A percentile compares a stretch with the other conserved stretches of the same genome.
phyloP scores from a whole-genome alignment of 2,113 vertebrate species.

The Nestor notabilis region DNA sequence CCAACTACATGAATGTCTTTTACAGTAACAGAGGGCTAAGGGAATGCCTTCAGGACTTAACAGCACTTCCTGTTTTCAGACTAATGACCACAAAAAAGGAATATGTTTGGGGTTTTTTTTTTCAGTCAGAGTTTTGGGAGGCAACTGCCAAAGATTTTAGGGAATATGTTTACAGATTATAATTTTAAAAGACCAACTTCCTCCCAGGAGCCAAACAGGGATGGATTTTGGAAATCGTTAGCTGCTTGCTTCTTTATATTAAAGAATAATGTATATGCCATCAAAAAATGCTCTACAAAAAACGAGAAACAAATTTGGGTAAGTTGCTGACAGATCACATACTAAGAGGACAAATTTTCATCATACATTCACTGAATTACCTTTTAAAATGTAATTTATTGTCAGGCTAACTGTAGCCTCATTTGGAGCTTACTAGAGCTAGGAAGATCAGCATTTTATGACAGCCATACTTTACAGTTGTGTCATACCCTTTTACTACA shows the following conservation, averaged over 20 bases:
- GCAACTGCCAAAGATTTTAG: background rate
- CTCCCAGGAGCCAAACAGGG: background rate
- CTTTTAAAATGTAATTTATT: background rate
- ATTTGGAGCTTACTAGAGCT: background rate
- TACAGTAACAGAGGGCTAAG: too few relatives aligned
- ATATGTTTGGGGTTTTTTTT: background rate
- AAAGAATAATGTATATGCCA: background rate
- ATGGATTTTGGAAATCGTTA: background rate
- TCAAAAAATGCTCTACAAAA: background rate
- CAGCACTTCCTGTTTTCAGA: background rate
- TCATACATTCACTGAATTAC: background rate
- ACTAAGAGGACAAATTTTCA: background rate
- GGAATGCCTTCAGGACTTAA: background rate
- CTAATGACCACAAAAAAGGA: background rate
- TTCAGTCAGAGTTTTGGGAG: background rate
- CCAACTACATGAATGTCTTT: background rate
- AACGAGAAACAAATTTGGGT: background rate
- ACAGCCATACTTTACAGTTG: background rate
- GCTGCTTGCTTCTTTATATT: background rate
- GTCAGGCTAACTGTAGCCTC: background rate
- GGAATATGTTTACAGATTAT: background rate
- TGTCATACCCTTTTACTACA: background rate
- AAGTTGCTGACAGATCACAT: background rate
- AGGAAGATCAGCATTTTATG: background rate
- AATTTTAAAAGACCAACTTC: background rate